A percentile compares a stretch with the other conserved stretches of the same genome.
Conservation (phyloP, 1,140 invertebrate species). For the Temnothorax longispinosus region DNA sequence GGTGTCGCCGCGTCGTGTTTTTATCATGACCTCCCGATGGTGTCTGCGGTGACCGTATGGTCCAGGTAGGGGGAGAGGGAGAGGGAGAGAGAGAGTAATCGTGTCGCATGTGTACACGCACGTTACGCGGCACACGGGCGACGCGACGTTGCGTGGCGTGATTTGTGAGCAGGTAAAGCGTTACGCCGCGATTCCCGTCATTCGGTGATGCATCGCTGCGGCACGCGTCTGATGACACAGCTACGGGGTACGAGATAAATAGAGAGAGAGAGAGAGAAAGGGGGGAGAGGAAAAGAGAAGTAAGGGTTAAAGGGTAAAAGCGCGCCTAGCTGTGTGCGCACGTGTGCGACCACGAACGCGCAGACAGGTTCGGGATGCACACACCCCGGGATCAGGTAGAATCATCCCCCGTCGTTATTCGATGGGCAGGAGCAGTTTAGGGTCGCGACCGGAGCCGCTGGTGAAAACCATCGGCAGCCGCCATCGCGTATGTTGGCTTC, state of each 20-base stretch:
- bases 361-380: not conserved
- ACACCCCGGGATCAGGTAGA: conserved; percentile 26
- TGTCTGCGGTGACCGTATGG: not conserved
- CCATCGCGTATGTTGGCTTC: not conserved
- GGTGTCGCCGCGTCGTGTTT: conserved; percentile 23
- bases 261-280: not conserved
- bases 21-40: conserved; percentile 37
- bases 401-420: not conserved
- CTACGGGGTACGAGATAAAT: conserved; percentile 23
- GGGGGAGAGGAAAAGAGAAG: not conserved
- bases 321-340: not conserved
- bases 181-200: conserved; percentile 77
- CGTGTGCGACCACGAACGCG: not conserved
- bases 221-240: conserved; percentile 80
- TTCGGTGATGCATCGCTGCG: conserved; percentile 81
- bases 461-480: not conserved
- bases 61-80: conserved; percentile 1
- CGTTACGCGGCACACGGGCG: conserved; percentile 62
- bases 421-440: not conserved
- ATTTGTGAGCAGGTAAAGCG: conserved; percentile 78
- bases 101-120: conserved; percentile 59
- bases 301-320: conserved; percentile 20
- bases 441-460: not conserved
- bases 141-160: conserved; percentile 68
- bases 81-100: conserved; percentile 22